Percentiles rank a stretch among this genome's conserved stretches.
Conservation (phyloP, 2,888 invertebrate species). For the Gerris lacustris region DNA sequence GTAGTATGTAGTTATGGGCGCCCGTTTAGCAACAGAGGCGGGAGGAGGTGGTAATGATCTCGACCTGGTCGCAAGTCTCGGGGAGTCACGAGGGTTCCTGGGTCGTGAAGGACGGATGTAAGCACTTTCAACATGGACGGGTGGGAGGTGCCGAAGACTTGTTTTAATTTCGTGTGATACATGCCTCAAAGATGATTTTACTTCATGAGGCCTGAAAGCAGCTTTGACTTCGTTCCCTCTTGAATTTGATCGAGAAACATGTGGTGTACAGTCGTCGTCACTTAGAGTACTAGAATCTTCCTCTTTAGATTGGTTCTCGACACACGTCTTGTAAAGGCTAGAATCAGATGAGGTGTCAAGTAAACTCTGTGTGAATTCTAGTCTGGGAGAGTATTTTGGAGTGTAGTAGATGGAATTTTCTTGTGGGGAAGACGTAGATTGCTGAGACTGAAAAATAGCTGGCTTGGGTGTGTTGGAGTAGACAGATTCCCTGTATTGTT, state of each 20-base stretch:
- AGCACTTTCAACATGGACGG: conserved; percentile 52
- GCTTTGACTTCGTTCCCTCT: conserved; percentile 38
- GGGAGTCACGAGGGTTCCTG: conserved; percentile 32
- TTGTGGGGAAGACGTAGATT: conserved; percentile 14
- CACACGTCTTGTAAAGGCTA: conserved; percentile 7
- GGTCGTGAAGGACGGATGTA: conserved; percentile 33
- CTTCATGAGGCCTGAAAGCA: conserved; percentile 8
- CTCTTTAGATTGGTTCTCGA: conserved; percentile 28
- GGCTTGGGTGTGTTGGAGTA: conserved; percentile 14
- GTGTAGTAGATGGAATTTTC: conserved; percentile 8
- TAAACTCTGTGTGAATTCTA: background rate
- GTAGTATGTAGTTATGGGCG: conserved; percentile 35
- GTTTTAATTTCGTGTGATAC: background rate
- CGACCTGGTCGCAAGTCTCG: conserved; percentile 30
- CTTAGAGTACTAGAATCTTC: conserved; percentile 39
- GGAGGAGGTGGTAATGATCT: conserved; percentile 33
- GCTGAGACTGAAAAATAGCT: conserved; percentile 20
- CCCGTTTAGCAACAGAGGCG: conserved; percentile 27
- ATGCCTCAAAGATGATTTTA: conserved; percentile 28
- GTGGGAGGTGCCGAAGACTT: conserved; percentile 43
- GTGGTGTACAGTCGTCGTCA: conserved; percentile 41
- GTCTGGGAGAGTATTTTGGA: conserved; percentile 4
- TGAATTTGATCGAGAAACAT: conserved; percentile 39
- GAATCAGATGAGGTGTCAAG: conserved; percentile 7
- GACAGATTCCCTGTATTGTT: conserved; percentile 23